A percentile compares a stretch with the other conserved stretches of the same genome.
Conservation (phyloP, 2,888 invertebrate genomes). For the Andrena hattorfiana region DNA sequence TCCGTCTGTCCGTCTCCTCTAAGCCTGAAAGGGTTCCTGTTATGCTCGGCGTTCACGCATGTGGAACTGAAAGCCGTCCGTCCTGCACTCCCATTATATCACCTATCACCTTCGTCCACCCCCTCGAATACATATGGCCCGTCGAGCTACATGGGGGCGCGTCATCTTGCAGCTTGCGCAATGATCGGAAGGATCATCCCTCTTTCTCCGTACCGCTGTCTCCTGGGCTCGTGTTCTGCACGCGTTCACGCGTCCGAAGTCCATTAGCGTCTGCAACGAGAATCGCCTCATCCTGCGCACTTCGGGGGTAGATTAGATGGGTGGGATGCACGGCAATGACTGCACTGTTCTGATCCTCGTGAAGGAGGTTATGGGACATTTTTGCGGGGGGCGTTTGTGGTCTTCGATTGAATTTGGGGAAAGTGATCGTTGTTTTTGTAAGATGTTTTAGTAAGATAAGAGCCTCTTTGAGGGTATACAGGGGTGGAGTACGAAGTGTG, state of each 20-base stretch:
- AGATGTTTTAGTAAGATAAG: too few relatives aligned
- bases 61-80: slow-evolving; percentile 77
- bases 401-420: neutral
- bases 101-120: slow-evolving; percentile 80
- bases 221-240: slow-evolving; percentile 5
- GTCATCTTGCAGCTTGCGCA: slow-evolving; percentile 81
- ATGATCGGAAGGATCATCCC: slow-evolving; percentile 65
- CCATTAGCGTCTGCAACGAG: slow-evolving; percentile 58
- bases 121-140: slow-evolving; percentile 79
- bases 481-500: too few relatives aligned
- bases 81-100: slow-evolving; percentile 77
- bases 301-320: neutral
- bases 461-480: too few relatives aligned
- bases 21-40: slow-evolving; percentile 79
- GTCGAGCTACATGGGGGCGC: slow-evolving; percentile 67
- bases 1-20: slow-evolving; percentile 72
- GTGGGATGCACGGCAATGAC: slow-evolving; percentile 31
- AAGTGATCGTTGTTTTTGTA: neutral
- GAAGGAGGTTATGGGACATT: slow-evolving; percentile 29
- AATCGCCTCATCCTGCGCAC: neutral
- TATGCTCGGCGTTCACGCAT: slow-evolving; percentile 77
- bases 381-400: slow-evolving; percentile 3
- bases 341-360: slow-evolving; percentile 12
- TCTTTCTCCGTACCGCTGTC: slow-evolving; percentile 34
- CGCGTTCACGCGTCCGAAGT: slow-evolving; percentile 31